Base-by-base conservation (phyloP, 2,888 invertebrate genomes). In the Drosophila acutilabella region DNA sequence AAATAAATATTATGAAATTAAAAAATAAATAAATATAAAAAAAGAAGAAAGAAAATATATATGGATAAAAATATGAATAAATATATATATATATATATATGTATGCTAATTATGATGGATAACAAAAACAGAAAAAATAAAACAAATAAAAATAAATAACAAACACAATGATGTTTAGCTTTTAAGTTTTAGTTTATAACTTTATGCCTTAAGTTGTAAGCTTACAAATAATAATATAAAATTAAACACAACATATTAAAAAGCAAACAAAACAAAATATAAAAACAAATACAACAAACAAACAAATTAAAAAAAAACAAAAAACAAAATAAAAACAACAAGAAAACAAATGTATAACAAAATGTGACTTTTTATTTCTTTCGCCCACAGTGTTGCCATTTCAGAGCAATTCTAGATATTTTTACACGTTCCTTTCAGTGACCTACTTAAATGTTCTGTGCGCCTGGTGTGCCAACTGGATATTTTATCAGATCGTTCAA, bases 171-270 rank as follows among this genome's bases (percentile, higher is more conserved):
- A 79, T 82, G 78, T 77, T 56, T 90, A 89, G 82, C 65, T 54
- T 73, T 64, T 85, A 87, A 86, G 85, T 87, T 87, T 84, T 90
- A 90, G 91, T 90, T 90, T 80, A 89, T 90, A 90, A 88, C 83
- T 67, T 88, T 90, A 90, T 81, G 91, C 90, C 90, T 91, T 90
- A 90, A 90, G 91, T 90, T 90, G 80, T 91, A 91, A 91, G 90
- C 90, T 90, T 90, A 90, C 74, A 80, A 81, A 69, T 74, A 78
- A 88, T 82, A 79, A 80, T 76, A 89, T 77, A 71, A 80, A 74
- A 78, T 74, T 83, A 88, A 83, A 83, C 82, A 77, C 78, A 80
- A 79, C 70, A 88, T 80, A 80, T 76, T 83, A 72, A 87, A 78
- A 78, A 86, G 75, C 76, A 81, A 82, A 85, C 61, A 80, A 73